Percentiles rank a stretch among this genome's conserved stretches.
Evolutionary conservation across 53 echinoderm and acorn worm species (phyloP).

Genomic region (Paelopatides confundens): DNA sequence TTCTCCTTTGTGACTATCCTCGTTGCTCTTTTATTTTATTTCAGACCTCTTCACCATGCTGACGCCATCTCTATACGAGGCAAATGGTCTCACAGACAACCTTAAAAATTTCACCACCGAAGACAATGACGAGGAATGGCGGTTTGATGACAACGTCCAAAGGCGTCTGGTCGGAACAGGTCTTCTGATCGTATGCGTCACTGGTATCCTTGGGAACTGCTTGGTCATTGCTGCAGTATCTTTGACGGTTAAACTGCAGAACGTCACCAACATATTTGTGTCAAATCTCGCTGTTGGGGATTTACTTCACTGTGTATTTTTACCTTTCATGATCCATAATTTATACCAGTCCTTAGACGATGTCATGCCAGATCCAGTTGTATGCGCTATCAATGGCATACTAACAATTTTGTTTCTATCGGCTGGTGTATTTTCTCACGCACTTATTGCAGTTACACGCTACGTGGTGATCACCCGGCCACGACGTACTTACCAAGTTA

Average conservation of each 20-base stretch:
- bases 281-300: slow-evolving; percentile 15
- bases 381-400: background rate
- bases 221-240: slow-evolving; percentile 16
- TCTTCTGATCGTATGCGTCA: slow-evolving; percentile 15
- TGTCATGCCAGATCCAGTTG: background rate
- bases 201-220: background rate
- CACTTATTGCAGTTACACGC: slow-evolving; percentile 1
- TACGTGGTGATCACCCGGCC: slow-evolving; percentile 2
- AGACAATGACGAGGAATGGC: background rate
- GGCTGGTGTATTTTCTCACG: slow-evolving; percentile 8
- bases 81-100: background rate
- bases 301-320: slow-evolving; percentile 21
- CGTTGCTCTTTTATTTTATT: background rate
- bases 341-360: background rate
- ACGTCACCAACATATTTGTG: slow-evolving; percentile 13
- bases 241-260: slow-evolving; percentile 13
- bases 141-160: slow-evolving; percentile 15
- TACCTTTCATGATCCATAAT: slow-evolving; percentile 4
- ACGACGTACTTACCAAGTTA: background rate
- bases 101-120: background rate
- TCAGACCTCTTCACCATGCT: too few species aligned
- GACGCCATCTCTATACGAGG: too few species aligned
- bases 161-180: slow-evolving; percentile 19
- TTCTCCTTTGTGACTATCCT: too few species aligned
- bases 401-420: slow-evolving; percentile 5